Evolutionary conservation across 2,113 vertebrate species (phyloP), one percentile per base, ranked within the genome.

Genomic region (Epinephelus moara): DNA sequence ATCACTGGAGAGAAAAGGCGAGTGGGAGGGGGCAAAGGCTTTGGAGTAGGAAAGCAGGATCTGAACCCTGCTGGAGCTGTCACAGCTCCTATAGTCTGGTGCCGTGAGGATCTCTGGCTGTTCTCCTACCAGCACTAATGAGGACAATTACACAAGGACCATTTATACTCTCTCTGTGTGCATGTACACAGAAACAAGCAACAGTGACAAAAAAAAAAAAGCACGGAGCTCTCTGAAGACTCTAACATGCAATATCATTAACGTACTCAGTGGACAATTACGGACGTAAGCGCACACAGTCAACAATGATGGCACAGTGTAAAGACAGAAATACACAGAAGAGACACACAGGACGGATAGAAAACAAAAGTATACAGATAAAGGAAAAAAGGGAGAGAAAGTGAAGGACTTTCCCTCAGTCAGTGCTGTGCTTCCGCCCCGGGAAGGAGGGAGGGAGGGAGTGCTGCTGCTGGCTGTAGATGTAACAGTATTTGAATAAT

Each of bases 401-500:
- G 4, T 64, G n/a, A 0, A 18, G 15, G 60, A 78, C 14, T 70
- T 73, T 76, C 59, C 72, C n/a, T 70, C 21, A n/a, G 30, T 40
- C 49, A 3, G 50, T 49, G 63, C 25, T 42, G 47, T 49, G 47
- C 15, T 60, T 45, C 68, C 49, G 52, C 53, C 30, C 30, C 2
- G 18, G 63, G 60, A 52, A 66, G 64, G 30, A 70, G 52, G 59
- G 68, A 70, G 52, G 59, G 68, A 64, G 66, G 30, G 40, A 86
- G 71, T 3, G 52, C 81, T 59, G 75, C 74, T 87, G 72, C 73
- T 81, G 78, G 86, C 89, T 81, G 83, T 80, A 82, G 82, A 92
- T 91, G 89, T 78, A 90, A 86, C 87, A 87, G 91, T 85, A 88
- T 94, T 94, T 94, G 70, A 94, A 93, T 94, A 94, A 95, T 95